Evolutionary conservation across 2,113 vertebrate species (phyloP).

Genomic region (Cricetomys ansorgei): DNA sequence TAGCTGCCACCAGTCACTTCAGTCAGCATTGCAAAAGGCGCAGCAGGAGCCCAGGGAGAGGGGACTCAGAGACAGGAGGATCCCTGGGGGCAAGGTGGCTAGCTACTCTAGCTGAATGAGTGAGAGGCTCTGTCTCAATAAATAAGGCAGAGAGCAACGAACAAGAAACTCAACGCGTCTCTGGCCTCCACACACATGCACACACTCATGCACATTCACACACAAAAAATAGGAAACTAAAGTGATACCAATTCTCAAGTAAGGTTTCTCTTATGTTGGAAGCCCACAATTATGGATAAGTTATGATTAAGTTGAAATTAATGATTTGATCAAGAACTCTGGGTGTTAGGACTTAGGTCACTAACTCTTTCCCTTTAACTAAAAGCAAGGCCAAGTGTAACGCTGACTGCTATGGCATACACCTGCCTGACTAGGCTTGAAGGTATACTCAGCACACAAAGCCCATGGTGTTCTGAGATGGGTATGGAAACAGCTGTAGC

Average conservation of each 20-base stretch:
- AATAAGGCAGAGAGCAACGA: accelerated
- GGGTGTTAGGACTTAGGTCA: not conserved
- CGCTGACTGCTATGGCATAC: not conserved
- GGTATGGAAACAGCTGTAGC: not conserved
- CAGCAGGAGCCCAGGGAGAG: not conserved
- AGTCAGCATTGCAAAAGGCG: not conserved
- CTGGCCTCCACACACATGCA: not conserved
- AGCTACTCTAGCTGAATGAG: not conserved
- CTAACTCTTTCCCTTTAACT: not conserved
- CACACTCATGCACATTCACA: not conserved
- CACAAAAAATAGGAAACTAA: not conserved
- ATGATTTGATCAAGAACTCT: not conserved
- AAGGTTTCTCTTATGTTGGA: not conserved
- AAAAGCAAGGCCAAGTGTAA: not conserved
- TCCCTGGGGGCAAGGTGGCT: not conserved
- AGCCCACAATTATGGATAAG: not conserved
- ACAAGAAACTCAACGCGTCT: not conserved
- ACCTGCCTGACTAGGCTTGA: no score
- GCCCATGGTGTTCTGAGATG: not conserved
- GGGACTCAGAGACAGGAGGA: not conserved
- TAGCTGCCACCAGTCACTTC: accelerated
- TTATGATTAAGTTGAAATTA: not conserved
- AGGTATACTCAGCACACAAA: not conserved
- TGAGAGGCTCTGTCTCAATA: not conserved
- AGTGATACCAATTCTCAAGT: not conserved